Percentiles rank a stretch among this genome's conserved stretches.
Evolutionary conservation across 2,113 vertebrate species (phyloP).

Genomic region (Lycaon pictus): DNA sequence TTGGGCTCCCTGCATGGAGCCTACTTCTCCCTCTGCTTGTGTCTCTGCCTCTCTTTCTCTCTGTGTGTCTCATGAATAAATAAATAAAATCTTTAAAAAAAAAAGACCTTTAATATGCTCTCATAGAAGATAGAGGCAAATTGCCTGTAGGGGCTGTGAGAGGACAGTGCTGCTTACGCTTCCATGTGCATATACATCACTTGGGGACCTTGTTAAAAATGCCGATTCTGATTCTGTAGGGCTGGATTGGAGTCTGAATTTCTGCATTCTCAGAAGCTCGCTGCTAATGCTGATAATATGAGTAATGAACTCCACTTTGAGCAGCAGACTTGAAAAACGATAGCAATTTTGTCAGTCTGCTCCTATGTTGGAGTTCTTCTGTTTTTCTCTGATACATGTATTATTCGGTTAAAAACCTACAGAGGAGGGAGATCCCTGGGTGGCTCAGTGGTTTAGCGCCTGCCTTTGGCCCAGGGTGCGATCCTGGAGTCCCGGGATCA

Average conservation of each 20-base stretch:
- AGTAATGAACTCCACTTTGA: neutral
- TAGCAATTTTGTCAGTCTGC: neutral
- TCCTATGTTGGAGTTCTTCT: neutral
- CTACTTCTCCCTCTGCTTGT: neutral
- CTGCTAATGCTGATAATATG: neutral
- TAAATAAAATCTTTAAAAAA: neutral
- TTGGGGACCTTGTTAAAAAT: neutral
- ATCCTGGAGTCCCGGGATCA: too few species aligned
- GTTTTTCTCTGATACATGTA: neutral
- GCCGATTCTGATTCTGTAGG: neutral
- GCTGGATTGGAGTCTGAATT: neutral
- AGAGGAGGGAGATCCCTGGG: neutral
- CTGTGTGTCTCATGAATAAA: neutral
- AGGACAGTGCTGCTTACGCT: neutral
- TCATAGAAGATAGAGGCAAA: neutral
- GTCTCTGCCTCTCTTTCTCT: neutral
- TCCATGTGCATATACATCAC: neutral
- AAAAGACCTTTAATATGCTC: neutral
- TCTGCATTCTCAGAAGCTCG: neutral
- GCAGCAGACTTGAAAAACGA: conserved; percentile 4
- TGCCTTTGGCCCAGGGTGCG: too few species aligned
- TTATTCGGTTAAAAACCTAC: neutral
- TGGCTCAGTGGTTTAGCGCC: too few species aligned
- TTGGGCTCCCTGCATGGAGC: neutral
- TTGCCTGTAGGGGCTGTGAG: neutral